A percentile compares a stretch with the other conserved stretches of the same genome.
Conservation (phyloP, 2,113 vertebrate species). For the Tylochromis polylepis region DNA sequence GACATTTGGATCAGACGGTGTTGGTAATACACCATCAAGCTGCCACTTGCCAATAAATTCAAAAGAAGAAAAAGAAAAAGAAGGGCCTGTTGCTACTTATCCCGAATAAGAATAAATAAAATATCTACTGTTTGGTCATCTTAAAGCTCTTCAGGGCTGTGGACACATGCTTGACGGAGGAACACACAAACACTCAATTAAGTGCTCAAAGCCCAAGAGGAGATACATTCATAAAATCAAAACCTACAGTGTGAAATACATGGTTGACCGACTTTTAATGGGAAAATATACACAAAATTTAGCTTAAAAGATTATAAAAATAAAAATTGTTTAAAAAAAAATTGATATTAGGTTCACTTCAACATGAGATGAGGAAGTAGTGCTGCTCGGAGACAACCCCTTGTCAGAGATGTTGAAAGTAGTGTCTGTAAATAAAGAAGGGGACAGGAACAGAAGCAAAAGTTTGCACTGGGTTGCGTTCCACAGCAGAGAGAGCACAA, state of each 20-base stretch:
- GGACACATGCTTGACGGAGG: background rate
- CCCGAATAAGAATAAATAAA: background rate
- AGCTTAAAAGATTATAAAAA: accelerated
- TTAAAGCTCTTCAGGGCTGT: background rate
- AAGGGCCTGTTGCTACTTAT: background rate
- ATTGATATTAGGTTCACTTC: no score
- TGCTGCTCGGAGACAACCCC: background rate
- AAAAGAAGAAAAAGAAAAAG: background rate
- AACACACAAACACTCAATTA: background rate
- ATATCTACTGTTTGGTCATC: accelerated
- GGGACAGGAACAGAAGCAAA: no score
- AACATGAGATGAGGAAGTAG: background rate
- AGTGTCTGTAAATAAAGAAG: no score
- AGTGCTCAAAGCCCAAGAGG: background rate
- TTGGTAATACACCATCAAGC: background rate
- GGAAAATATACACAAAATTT: background rate
- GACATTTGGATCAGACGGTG: background rate
- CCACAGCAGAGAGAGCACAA: no score
- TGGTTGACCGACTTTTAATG: background rate
- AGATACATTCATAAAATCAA: background rate
- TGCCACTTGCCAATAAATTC: background rate
- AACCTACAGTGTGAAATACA: background rate
- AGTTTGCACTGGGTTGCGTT: no score
- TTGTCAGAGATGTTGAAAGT: background rate
- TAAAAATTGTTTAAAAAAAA: background rate